Base-by-base conservation (phyloP, 2,113 vertebrate genomes). In the Hippocampus comes region DNA sequence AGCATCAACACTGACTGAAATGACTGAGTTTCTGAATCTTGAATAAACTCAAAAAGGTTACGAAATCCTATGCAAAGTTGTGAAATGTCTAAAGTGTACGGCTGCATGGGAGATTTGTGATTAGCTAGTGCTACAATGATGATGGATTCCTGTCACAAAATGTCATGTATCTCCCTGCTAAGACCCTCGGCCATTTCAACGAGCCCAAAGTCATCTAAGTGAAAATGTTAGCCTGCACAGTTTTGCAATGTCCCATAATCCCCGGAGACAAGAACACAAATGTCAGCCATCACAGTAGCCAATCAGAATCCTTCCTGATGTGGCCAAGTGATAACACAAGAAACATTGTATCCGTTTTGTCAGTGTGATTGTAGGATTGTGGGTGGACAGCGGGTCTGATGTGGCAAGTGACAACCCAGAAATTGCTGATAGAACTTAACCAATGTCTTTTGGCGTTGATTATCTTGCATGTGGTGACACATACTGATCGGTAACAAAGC, bases 281-380 rank as follows among this genome's bases (percentile, higher is more conserved):
- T 79, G 77, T 79, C 73, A 76, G 65, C 70, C 68, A 51, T 75
- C 71, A 64, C 41, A 74, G 65, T 70, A 80, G 69, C 78, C 83
- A 81, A 81, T 86, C 82, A 70, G 84, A 85, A 76, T 72, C 48
- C 61, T 73, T 75, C 59, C 79, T 74, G 65, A 68, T 87, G 81
- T 72, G 78, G 76, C 71, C 74, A 49, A 66, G 67, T 78, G 81
- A 90, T 85, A 84, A 87, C 63, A 68, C 66, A 65, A 66, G 51
- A 74, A 74, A 73, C 76, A 23, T 75, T n/a, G 71, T 56, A 30
- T 67, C 21, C 53, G 48, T 78, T 74, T 23, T 82, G 74, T 82
- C 71, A 75, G 34, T 30, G 27, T 48, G 53, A 79, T 63, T 30
- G 66, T 15, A 63, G 34, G 8, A 2, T 8, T 53, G 49, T 8